Conservation (phyloP, 1,140 invertebrate species). For the Ceratina japonica region DNA sequence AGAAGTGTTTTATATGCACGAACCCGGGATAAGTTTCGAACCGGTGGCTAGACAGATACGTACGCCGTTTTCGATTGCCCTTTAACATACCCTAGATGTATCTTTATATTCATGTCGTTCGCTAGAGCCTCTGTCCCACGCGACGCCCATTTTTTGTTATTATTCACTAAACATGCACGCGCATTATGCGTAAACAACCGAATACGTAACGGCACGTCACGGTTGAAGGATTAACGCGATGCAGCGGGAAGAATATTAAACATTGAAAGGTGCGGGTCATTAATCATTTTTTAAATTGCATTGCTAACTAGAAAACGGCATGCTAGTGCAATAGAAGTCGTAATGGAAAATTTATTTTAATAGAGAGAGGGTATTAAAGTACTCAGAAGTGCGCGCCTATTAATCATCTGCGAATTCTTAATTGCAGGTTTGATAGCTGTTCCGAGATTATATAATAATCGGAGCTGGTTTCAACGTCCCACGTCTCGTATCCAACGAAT, state of each 20-base stretch:
- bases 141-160: not conserved
- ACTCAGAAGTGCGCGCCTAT: not conserved
- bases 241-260: too few relatives aligned
- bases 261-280: too few relatives aligned
- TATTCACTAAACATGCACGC: too few relatives aligned
- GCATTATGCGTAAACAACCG: too few relatives aligned
- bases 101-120: not conserved
- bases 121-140: not conserved
- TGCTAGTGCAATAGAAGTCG: too few relatives aligned
- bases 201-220: too few relatives aligned
- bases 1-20: slow-evolving; percentile 58
- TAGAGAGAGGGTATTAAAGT: too few relatives aligned
- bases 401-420: slow-evolving; percentile 1
- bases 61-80: slow-evolving; percentile 47
- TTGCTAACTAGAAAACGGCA: too few relatives aligned
- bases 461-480: too few relatives aligned
- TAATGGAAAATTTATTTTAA: too few relatives aligned
- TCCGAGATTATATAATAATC: not conserved
- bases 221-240: too few relatives aligned
- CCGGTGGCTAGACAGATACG: slow-evolving; percentile 25
- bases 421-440: not conserved
- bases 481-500: not conserved
- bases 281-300: too few relatives aligned
- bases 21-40: slow-evolving; percentile 43
- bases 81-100: slow-evolving; percentile 35